A percentile compares a stretch with the other conserved stretches of the same genome.
phyloP scores from a whole-genome alignment of 2,888 invertebrate species.

The Ditula angustiorana region DNA sequence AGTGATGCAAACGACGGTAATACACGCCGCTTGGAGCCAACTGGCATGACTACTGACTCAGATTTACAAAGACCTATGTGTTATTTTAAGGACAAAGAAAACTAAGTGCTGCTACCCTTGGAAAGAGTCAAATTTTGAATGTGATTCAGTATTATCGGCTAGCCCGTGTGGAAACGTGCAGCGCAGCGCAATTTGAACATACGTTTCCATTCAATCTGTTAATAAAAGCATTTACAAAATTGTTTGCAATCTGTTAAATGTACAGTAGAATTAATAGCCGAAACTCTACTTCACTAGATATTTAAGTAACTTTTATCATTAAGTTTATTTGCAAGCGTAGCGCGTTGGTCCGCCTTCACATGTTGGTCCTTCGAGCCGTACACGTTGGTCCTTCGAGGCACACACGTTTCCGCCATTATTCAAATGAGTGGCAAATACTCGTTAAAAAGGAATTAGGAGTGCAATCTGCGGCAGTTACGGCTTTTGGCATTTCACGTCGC shows the following conservation, averaged over 20 bases:
- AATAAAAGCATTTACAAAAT: not conserved
- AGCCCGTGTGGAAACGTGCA: not conserved
- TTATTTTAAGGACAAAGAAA: not conserved
- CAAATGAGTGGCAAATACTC: slow-evolving; percentile 10
- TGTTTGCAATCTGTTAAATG: not conserved
- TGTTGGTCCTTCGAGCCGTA: not conserved
- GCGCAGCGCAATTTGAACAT: not conserved
- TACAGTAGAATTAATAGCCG: no score
- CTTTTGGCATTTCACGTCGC: not conserved
- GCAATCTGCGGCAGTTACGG: not conserved
- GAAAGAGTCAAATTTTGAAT: not conserved
- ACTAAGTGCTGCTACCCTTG: not conserved
- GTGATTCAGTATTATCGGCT: not conserved
- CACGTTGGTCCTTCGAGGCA: slow-evolving; percentile 9
- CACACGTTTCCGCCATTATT: slow-evolving; percentile 11
- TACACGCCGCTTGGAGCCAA: not conserved
- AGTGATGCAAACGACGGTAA: slow-evolving; percentile 1
- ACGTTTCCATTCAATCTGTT: not conserved
- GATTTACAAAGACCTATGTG: not conserved
- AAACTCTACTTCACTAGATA: no score
- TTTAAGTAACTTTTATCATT: no score
- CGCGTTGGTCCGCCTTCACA: no score
- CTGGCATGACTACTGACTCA: not conserved
- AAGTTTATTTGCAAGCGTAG: not conserved
- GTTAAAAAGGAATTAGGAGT: slow-evolving; percentile 10